These are phyloP conservation scores for Tachysurus fulvidraco DNA, from an alignment of 2,113 vertebrate genomes.

Conservation along the genomic window DNA sequence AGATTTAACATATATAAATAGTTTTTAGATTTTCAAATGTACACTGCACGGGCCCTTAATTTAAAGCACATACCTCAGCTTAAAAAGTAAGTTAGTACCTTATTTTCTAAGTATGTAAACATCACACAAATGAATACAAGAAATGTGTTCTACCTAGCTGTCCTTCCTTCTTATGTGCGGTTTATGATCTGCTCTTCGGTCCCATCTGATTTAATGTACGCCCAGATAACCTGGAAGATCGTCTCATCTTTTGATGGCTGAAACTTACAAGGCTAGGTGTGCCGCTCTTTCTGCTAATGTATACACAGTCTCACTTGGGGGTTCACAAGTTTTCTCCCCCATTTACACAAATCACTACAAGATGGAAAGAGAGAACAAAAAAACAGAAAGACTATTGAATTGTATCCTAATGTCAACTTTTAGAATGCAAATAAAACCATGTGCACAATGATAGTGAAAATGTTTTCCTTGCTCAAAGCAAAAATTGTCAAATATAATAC, in stretches of 20 bases:
- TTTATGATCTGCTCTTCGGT: slow-evolving; percentile 67
- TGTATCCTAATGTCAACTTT: neutral
- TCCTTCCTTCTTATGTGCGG: slow-evolving; percentile 55
- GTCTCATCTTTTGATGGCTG: neutral
- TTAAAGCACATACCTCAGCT: neutral
- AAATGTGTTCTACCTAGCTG: slow-evolving; percentile 61
- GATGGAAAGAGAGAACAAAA: neutral
- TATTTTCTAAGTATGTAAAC: neutral
- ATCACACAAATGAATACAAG: neutral
- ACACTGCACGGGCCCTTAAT: neutral
- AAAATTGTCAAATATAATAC: neutral
- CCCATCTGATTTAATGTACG: slow-evolving; percentile 40
- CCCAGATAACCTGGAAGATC: slow-evolving; percentile 73
- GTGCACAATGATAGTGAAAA: neutral
- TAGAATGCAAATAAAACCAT: neutral
- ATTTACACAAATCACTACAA: slow-evolving; percentile 43
- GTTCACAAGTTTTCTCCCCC: slow-evolving; percentile 55
- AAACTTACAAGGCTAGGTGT: slow-evolving; percentile 65
- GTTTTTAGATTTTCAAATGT: neutral
- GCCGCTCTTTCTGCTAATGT: slow-evolving; percentile 64
- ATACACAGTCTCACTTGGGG: slow-evolving; percentile 23
- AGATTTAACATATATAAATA: neutral
- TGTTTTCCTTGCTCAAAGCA: neutral
- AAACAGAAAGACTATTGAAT: neutral
- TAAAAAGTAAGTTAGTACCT: neutral